Evolutionary conservation across 1,140 invertebrate genomes (phyloP), one percentile per base, ranked within the genome.

Genomic region (Rhynchophorus ferrugineus): DNA sequence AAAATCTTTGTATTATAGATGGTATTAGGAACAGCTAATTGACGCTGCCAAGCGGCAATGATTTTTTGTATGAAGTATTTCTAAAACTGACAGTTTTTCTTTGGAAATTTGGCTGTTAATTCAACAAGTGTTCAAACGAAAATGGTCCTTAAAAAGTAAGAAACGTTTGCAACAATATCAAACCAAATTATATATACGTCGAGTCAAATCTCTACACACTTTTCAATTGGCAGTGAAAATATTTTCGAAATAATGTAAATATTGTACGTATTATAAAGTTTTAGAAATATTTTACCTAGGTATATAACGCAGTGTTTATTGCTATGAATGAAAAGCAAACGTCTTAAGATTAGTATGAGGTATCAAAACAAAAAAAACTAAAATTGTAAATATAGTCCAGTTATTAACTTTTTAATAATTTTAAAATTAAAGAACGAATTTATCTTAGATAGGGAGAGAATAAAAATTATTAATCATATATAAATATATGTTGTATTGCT

Each of bases 401-500:
- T 69, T 68, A 69, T 65, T 65, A 65, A 60, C 63, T 67, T 69
- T 68, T 68, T 67, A 63, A 69, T 64, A 63, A 68, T 68, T 68
- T 69, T 65, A 64, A 63, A 63, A 64, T 64, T 63, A 60, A 69
- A 67, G 61, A 69, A 66, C 67, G 67, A 69, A 69, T 69, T 69
- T 69, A 69, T 67, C 62, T 64, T 69, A 69, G 67, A 67, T 69
- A 69, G 66, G 67, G 54, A 59, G 60, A 61, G 56, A 65, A 65
- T 60, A 60, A 60, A 65, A 69, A 59, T 59, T 63, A 61, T 65
- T 61, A 64, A 54, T 60, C 50, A 47, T 56, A 61, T 55, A 49
- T 49, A 42, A 49, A 56, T 66, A 60, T 65, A 69, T 69, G 67
- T 69, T 69, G 67, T 69, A 66, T 69, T 69, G 67, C 67, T 69